phyloP scores from a whole-genome alignment of 2,113 vertebrate species.

The Percopsis transmontana region DNA sequence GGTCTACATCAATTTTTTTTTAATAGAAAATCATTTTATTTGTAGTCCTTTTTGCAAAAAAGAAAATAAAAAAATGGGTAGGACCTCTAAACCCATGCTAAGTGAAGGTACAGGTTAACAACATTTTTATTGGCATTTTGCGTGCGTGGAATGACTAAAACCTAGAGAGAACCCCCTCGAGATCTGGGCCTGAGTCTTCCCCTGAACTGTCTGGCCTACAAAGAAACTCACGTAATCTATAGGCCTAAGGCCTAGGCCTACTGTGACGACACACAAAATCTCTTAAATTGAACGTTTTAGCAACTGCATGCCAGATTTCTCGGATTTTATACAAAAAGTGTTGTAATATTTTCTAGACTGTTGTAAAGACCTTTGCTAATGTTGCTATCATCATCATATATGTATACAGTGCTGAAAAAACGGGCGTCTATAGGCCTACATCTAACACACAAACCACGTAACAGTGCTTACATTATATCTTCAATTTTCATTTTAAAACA shows the following conservation, averaged over 20 bases:
- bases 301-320: constrained; percentile 68
- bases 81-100: constrained; percentile 5
- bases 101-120: neutral
- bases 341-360: constrained; percentile 75
- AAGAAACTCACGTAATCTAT: neutral
- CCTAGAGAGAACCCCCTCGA: no score
- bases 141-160: neutral
- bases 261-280: constrained; percentile 35
- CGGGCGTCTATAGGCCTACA: constrained; percentile 71
- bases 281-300: constrained; percentile 52
- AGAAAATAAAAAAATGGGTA: neutral
- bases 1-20: constrained; percentile 10
- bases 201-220: no score
- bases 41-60: neutral
- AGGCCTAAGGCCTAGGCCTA: neutral
- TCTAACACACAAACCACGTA: constrained; percentile 71
- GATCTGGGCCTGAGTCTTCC: no score
- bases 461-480: constrained; percentile 80
- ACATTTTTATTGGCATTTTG: neutral
- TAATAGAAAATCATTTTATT: constrained; percentile 10
- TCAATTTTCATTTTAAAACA: constrained; percentile 73
- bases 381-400: constrained; percentile 74
- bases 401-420: constrained; percentile 93
- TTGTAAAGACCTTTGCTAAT: constrained; percentile 73
- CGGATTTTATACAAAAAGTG: constrained; percentile 86